Evolutionary conservation across 2,113 vertebrate genomes (phyloP).

Genomic region (Salvelinus alpinus): DNA sequence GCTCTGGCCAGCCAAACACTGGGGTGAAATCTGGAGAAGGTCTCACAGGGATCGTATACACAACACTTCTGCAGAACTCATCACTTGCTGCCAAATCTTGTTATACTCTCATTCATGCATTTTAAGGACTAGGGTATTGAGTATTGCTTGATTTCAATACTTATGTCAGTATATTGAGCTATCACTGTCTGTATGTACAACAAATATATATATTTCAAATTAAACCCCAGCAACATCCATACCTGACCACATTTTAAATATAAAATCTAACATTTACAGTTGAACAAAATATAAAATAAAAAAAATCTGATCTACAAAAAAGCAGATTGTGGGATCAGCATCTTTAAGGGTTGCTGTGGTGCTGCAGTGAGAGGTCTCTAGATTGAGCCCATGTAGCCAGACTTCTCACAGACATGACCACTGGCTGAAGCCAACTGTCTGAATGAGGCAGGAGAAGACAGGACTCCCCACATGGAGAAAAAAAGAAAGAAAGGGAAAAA

Average conservation of each 20-base stretch:
- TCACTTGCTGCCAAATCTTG: slow-evolving; percentile 56
- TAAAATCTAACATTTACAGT: neutral
- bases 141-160: slow-evolving; percentile 21
- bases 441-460: slow-evolving; percentile 81
- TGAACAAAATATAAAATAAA: neutral
- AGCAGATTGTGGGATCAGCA: slow-evolving; percentile 56
- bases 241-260: neutral
- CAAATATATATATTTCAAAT: too few relatives aligned
- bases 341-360: slow-evolving; percentile 43
- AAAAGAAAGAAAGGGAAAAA: slow-evolving; percentile 33
- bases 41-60: slow-evolving; percentile 58
- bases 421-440: slow-evolving; percentile 60
- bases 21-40: slow-evolving; percentile 39
- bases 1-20: slow-evolving; percentile 57
- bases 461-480: slow-evolving; percentile 63
- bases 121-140: neutral
- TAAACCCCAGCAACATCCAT: too few relatives aligned
- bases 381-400: slow-evolving; percentile 58
- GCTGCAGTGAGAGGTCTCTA: slow-evolving; percentile 55
- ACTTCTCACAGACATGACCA: slow-evolving; percentile 57
- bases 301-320: slow-evolving; percentile 36
- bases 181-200: too few relatives aligned
- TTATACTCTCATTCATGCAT: slow-evolving; percentile 27
- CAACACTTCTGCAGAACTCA: slow-evolving; percentile 64
- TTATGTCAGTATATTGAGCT: too few relatives aligned